Evolutionary conservation across 2,797 vertebrate genomes (phyloP).

Genomic region (Tamandua tetradactyla): DNA sequence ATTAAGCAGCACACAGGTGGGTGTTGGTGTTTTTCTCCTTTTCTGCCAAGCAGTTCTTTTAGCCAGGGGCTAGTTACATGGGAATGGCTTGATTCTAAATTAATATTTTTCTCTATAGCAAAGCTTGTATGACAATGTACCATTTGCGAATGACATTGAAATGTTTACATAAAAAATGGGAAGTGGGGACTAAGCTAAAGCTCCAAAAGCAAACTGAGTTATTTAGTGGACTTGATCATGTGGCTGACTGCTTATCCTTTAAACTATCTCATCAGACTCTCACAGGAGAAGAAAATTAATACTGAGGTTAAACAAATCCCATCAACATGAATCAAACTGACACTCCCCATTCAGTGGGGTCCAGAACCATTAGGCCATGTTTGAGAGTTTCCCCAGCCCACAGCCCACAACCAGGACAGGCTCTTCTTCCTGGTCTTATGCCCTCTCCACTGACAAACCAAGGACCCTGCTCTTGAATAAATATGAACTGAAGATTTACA

Average conservation of each 20-base stretch:
- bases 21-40: background rate
- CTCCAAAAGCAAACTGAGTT: background rate
- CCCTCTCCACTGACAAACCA: background rate
- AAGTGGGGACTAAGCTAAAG: background rate
- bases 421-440: background rate
- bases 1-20: constrained; percentile 22
- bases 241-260: background rate
- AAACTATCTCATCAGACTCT: background rate
- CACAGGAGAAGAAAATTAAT: constrained; percentile 19
- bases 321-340: background rate
- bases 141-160: background rate
- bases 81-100: background rate
- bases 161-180: background rate
- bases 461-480: background rate
- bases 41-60: background rate
- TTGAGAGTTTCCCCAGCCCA: background rate
- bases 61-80: background rate
- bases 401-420: accelerated
- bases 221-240: background rate
- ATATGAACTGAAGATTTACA: background rate
- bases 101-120: background rate
- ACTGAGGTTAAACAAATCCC: background rate
- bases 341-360: background rate
- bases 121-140: background rate
- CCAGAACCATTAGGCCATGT: background rate